These are phyloP conservation scores for Oncorhynchus mykiss DNA, from an alignment of 2,113 vertebrate genomes.

Conservation along the genomic window DNA sequence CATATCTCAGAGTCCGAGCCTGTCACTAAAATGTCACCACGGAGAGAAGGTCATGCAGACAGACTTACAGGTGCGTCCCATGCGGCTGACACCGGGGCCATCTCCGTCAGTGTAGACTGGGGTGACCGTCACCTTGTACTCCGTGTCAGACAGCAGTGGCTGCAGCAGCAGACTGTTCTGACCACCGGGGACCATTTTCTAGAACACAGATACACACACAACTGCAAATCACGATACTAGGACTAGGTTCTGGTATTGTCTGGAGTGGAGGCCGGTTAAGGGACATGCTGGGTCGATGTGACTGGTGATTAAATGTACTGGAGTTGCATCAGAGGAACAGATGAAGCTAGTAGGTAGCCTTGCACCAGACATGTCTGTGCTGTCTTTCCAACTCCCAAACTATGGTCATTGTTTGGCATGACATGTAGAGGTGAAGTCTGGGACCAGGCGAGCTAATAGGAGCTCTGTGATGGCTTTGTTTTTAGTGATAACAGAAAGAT, in stretches of 20 bases:
- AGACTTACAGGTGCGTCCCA: constrained; percentile 74
- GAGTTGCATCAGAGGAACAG: too few species aligned
- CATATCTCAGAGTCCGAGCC: too few species aligned
- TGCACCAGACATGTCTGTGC: too few species aligned
- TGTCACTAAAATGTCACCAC: background rate
- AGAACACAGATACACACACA: background rate
- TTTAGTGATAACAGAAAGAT: too few species aligned
- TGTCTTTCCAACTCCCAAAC: too few species aligned
- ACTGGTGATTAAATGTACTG: too few species aligned
- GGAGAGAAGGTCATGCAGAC: background rate
- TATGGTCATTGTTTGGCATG: too few species aligned
- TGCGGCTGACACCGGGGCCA: constrained; percentile 72
- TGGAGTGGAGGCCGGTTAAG: background rate
- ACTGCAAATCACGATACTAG: background rate
- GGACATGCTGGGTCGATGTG: too few species aligned
- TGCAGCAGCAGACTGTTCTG: constrained; percentile 82
- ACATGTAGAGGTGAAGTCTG: too few species aligned
- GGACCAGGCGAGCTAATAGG: too few species aligned
- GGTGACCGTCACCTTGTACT: constrained; percentile 86
- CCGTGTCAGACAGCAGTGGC: constrained; percentile 80
- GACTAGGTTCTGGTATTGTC: background rate
- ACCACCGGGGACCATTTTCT: constrained; percentile 74
- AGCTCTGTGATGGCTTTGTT: too few species aligned
- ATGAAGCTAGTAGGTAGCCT: too few species aligned
- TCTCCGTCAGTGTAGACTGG: constrained; percentile 83